Percentiles rank a stretch among this genome's conserved stretches.
Conservation (phyloP, 1,140 invertebrate species). For the Aphis craccivora region DNA sequence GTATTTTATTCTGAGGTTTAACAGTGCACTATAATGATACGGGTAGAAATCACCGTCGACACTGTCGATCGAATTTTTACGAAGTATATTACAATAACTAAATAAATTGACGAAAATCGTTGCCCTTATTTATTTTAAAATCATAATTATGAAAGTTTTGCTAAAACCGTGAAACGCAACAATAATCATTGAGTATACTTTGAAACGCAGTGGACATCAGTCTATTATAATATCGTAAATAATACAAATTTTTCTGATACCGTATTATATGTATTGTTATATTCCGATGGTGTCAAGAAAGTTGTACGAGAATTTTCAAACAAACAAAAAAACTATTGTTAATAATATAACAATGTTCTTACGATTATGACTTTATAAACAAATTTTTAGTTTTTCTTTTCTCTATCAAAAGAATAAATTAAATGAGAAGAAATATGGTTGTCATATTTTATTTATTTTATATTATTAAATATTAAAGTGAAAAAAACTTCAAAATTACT, state of each 20-base stretch:
- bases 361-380: neutral
- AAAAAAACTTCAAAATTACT: constrained; percentile 5
- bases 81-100: neutral
- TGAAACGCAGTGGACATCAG: neutral
- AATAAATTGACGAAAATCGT: neutral
- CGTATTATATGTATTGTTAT: neutral
- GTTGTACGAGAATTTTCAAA: neutral
- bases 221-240: neutral
- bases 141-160: no score
- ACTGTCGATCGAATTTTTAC: neutral
- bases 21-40: no score
- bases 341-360: neutral
- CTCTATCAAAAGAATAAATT: neutral
- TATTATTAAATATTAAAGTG: neutral
- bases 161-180: neutral
- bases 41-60: neutral
- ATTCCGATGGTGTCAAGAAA: neutral
- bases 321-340: neutral
- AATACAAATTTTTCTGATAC: neutral
- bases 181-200: neutral
- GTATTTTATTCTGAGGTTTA: no score
- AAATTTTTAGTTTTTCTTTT: neutral
- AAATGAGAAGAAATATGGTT: neutral
- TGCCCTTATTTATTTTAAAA: no score
- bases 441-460: neutral